Conservation (phyloP, 2,888 invertebrate genomes). For the Caenorhabditis angaria region DNA sequence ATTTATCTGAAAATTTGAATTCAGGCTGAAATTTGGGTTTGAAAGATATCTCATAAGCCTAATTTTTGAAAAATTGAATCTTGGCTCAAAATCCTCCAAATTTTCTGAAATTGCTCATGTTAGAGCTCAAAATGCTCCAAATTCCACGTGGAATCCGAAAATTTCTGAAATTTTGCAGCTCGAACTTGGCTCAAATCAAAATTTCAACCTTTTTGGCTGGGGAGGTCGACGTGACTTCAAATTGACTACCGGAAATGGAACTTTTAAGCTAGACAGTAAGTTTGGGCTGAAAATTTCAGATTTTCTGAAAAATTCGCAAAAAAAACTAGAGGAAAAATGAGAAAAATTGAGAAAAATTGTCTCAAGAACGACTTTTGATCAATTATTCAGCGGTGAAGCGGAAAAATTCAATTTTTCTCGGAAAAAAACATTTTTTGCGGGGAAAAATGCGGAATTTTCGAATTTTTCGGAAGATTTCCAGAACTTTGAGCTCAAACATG, state of each 20-base stretch:
- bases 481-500: too few relatives aligned
- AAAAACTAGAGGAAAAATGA: background rate
- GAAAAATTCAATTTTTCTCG: background rate
- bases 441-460: background rate
- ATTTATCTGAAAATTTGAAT: too few relatives aligned
- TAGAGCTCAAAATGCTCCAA: too few relatives aligned
- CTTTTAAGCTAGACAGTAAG: constrained; percentile 49
- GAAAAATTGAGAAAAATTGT: background rate
- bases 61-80: too few relatives aligned
- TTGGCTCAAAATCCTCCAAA: too few relatives aligned
- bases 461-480: too few relatives aligned
- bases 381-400: too few relatives aligned
- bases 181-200: constrained; percentile 47
- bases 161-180: constrained; percentile 34
- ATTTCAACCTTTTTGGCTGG: constrained; percentile 51
- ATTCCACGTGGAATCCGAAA: too few relatives aligned
- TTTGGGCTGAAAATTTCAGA: background rate
- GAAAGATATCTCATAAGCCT: too few relatives aligned
- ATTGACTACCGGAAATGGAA: constrained; percentile 48
- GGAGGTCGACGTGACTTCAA: constrained; percentile 45
- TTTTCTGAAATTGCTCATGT: too few relatives aligned
- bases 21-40: too few relatives aligned
- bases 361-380: background rate
- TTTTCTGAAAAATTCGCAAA: background rate
- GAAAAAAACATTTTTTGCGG: background rate